Base-by-base conservation (phyloP, 2,888 invertebrate genomes). In the Phragmatobia fuliginosa region DNA sequence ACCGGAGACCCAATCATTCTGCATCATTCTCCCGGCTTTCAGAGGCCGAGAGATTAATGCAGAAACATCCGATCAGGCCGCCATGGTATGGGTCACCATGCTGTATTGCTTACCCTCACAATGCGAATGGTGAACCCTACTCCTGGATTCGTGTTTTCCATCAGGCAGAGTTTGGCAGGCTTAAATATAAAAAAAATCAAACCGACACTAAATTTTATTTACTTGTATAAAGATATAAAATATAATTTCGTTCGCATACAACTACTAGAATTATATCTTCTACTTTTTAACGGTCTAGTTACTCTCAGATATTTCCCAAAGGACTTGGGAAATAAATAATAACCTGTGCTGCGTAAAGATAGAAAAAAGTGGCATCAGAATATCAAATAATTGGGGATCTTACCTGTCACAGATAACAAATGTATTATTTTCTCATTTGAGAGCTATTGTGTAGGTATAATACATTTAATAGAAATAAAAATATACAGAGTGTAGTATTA, bases 321-420 rank as follows among this genome's bases (percentile, higher is more conserved):
- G 76, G 80, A 82, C 82, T 71, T 71, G 67, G n/a, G 67, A 68
- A 66, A 81, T 79, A 79, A 79, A 77, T 81, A 81, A 80, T 81
- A 77, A 77, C 77, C 72, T 73, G 63, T 76, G 71, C 66, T 32
- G 70, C 62, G 59, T 69, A 70, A 73, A 75, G 61, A 32, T 32
- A 59, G 62, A 60, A 76, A 81, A 79, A 76, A 79, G 64, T 78
- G 66, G 60, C 72, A 80, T 73, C 65, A 67, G 45, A 80, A 77
- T 75, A 67, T 71, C 68, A 72, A 80, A 69, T 80, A 82, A 82
- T 82, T 82, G 72, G 73, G 68, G 77, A 77, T 70, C 59, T 49
- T 71, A 73, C 70, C 72, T 75, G 74, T 71, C 71, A 66, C 32
- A 75, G 69, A 75, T 64, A 77, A 64, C 65, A 65, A 60, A 74